Conservation (phyloP, 2,888 invertebrate genomes). For the Drosophila kanekoi region DNA sequence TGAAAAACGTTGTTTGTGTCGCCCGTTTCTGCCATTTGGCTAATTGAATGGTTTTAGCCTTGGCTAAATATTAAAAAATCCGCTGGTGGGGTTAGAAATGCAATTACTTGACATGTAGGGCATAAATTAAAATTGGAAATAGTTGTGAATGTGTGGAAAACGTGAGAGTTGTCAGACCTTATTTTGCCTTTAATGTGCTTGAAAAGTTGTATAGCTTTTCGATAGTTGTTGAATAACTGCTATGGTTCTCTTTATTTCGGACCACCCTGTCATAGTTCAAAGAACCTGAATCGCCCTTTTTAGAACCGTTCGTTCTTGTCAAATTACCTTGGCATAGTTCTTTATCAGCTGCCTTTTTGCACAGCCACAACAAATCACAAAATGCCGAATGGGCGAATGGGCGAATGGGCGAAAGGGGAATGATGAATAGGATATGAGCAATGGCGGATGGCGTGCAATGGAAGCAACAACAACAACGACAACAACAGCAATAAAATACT, state of each 20-base stretch:
- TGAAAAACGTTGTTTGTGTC: slow-evolving; percentile 3
- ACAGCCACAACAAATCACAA: slow-evolving; percentile 68
- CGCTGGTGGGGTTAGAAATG: background rate
- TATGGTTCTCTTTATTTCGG: background rate
- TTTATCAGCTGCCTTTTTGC: slow-evolving; percentile 30
- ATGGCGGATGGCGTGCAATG: slow-evolving; percentile 58
- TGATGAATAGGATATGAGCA: slow-evolving; percentile 23
- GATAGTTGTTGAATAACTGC: background rate
- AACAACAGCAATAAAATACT: slow-evolving; percentile 20
- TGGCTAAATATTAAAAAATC: slow-evolving; percentile 21
- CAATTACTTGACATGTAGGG: slow-evolving; percentile 3
- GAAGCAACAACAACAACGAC: slow-evolving; percentile 10
- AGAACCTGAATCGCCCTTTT: slow-evolving; percentile 34
- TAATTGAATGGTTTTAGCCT: slow-evolving; percentile 39
- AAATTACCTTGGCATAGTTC: slow-evolving; percentile 51
- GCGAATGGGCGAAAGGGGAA: slow-evolving; percentile 23
- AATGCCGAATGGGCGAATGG: slow-evolving; percentile 32
- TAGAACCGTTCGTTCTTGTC: slow-evolving; percentile 3
- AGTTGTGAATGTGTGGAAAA: background rate
- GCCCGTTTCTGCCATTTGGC: slow-evolving; percentile 25
- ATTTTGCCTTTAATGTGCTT: background rate
- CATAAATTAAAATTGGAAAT: background rate
- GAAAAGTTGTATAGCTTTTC: background rate
- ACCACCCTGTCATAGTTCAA: slow-evolving; percentile 24
- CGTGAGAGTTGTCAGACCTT: too few relatives aligned